phyloP scores from a whole-genome alignment of 2,888 invertebrate species.

The Erebia ligea region DNA sequence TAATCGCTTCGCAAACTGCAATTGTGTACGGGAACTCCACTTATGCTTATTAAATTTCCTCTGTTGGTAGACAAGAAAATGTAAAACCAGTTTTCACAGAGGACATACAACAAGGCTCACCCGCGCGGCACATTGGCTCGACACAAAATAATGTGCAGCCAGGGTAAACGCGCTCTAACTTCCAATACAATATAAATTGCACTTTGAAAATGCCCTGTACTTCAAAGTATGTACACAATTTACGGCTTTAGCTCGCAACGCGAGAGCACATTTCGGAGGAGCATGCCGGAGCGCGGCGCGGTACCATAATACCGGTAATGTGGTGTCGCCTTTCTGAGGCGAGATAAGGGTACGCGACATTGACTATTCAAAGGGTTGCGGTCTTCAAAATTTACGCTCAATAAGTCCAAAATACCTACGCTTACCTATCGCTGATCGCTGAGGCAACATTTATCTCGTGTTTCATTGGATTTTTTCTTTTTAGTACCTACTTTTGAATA shows the following conservation, averaged over 20 bases:
- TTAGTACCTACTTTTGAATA: background rate
- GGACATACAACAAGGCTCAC: slow-evolving; percentile 61
- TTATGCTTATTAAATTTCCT: slow-evolving; percentile 68
- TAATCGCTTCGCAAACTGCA: slow-evolving; percentile 55
- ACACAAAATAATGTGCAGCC: slow-evolving; percentile 76
- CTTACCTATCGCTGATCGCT: slow-evolving; percentile 50
- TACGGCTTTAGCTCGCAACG: slow-evolving; percentile 61
- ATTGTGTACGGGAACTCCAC: slow-evolving; percentile 56
- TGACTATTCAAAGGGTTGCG: slow-evolving; percentile 83
- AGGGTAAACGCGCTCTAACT: slow-evolving; percentile 72
- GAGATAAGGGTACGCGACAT: slow-evolving; percentile 83
- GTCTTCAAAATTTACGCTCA: slow-evolving; percentile 82
- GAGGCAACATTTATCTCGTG: slow-evolving; percentile 41
- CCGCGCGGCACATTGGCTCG: slow-evolving; percentile 66
- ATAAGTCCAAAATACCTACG: slow-evolving; percentile 76
- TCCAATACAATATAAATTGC: slow-evolving; percentile 83
- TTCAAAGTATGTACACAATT: slow-evolving; percentile 66
- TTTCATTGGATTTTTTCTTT: slow-evolving; percentile 13
- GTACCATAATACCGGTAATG: slow-evolving; percentile 81
- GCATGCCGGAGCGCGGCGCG: slow-evolving; percentile 49
- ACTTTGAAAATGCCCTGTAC: slow-evolving; percentile 77
- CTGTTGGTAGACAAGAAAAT: slow-evolving; percentile 61
- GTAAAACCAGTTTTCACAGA: slow-evolving; percentile 58
- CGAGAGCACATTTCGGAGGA: slow-evolving; percentile 60
- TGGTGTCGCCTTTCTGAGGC: slow-evolving; percentile 82